These are phyloP conservation scores for Troides helena DNA, from an alignment of 2,888 invertebrate genomes.

Conservation along the genomic window DNA sequence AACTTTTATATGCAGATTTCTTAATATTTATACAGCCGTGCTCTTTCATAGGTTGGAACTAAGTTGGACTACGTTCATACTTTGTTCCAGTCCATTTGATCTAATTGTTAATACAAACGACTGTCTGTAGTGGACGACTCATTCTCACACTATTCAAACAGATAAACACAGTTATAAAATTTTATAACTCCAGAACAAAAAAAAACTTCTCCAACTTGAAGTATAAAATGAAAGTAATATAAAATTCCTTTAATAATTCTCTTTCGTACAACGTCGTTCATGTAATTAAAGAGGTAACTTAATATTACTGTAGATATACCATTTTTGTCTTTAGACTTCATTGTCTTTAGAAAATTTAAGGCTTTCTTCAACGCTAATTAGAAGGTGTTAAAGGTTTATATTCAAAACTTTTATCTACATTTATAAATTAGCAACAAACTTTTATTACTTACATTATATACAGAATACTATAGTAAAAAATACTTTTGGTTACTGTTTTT, in stretches of 20 bases:
- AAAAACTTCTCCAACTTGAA: background rate
- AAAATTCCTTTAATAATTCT: background rate
- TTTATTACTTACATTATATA: too few species aligned
- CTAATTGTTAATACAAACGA: too few species aligned
- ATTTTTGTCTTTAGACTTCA: background rate
- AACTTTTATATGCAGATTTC: too few species aligned
- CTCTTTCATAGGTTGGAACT: too few species aligned
- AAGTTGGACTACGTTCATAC: too few species aligned
- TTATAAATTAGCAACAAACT: background rate
- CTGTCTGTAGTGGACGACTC: too few species aligned
- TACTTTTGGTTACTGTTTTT: too few species aligned
- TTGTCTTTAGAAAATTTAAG: background rate
- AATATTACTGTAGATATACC: background rate
- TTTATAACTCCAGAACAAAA: background rate
- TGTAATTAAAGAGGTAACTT: conserved; percentile 1
- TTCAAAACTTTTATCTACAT: background rate
- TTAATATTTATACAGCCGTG: too few species aligned
- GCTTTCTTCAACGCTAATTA: background rate
- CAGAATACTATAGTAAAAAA: too few species aligned
- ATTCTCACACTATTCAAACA: too few species aligned
- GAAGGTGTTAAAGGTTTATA: background rate
- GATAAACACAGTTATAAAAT: too few species aligned
- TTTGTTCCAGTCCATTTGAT: too few species aligned
- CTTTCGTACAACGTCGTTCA: background rate
- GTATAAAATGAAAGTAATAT: background rate